Evolutionary conservation across 2,113 vertebrate genomes (phyloP).

Genomic region (Oplegnathus fasciatus): DNA sequence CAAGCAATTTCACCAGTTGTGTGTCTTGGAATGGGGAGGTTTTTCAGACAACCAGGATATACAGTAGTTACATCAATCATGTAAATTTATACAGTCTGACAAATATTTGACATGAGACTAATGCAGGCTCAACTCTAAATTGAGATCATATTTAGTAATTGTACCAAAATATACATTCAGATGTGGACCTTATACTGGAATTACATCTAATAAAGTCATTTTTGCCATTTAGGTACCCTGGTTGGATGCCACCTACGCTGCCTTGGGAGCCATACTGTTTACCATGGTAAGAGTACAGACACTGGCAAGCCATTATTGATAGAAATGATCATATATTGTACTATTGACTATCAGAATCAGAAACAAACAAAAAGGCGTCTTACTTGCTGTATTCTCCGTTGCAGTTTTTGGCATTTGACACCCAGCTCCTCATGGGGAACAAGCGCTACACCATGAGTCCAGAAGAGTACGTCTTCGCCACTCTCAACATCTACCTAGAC

Average conservation of each 20-base stretch:
- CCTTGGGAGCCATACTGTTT: slow-evolving; percentile 91
- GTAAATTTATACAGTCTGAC: neutral
- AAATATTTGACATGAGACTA: neutral
- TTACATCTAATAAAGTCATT: neutral
- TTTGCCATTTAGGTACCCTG: slow-evolving; percentile 88
- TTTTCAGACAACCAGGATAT: neutral
- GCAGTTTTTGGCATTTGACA: slow-evolving; percentile 96
- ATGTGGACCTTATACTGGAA: neutral
- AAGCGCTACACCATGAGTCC: slow-evolving; percentile 91
- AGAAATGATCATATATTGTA: neutral
- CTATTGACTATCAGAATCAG: neutral
- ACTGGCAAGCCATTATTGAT: neutral
- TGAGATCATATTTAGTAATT: neutral
- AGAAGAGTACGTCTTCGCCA: slow-evolving; percentile 95
- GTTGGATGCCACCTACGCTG: slow-evolving; percentile 89
- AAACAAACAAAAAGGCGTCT: neutral
- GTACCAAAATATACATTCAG: neutral
- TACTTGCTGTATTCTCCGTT: slow-evolving; percentile 46
- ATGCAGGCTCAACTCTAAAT: neutral
- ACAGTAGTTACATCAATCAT: neutral
- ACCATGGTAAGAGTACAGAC: slow-evolving; percentile 87
- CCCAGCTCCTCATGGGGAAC: slow-evolving; percentile 93
- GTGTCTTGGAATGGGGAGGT: neutral
- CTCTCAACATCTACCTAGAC: slow-evolving; percentile 96
- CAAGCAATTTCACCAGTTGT: neutral